These are phyloP conservation scores for Steinernema feltiae DNA, from an alignment of 1,140 invertebrate species.

Conservation along the genomic window DNA sequence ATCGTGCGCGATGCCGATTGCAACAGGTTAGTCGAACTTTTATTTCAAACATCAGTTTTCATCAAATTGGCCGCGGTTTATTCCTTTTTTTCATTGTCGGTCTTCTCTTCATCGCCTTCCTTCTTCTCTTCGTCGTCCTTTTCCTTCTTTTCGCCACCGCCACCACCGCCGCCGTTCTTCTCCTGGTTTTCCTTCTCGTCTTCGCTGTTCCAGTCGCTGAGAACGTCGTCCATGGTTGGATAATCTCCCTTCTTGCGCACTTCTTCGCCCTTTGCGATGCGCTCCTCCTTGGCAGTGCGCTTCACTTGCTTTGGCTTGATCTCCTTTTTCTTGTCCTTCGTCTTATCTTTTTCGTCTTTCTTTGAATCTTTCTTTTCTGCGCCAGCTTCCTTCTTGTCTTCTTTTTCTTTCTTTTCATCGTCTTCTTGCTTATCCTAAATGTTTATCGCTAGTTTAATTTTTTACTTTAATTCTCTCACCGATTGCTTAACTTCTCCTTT, in stretches of 20 bases:
- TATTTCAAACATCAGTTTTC: too few relatives aligned
- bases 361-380: background rate
- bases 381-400: background rate
- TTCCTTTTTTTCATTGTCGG: background rate
- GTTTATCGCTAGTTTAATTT: background rate
- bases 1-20: too few relatives aligned
- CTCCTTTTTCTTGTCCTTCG: background rate
- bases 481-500: background rate
- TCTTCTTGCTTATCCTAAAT: background rate
- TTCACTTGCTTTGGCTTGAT: slow-evolving; percentile 3
- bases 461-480: background rate
- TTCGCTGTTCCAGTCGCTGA: background rate
- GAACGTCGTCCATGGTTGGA: background rate
- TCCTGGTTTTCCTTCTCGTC: background rate
- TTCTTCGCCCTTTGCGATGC: background rate
- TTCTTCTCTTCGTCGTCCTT: background rate
- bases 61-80: too few relatives aligned
- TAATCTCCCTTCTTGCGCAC: background rate
- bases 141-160: background rate
- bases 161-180: background rate
- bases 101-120: background rate
- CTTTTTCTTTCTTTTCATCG: background rate
- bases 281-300: too few relatives aligned
- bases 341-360: background rate
- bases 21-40: too few relatives aligned